Conservation (phyloP, 1,140 invertebrate species). For the Lysiphlebus fabarum region DNA sequence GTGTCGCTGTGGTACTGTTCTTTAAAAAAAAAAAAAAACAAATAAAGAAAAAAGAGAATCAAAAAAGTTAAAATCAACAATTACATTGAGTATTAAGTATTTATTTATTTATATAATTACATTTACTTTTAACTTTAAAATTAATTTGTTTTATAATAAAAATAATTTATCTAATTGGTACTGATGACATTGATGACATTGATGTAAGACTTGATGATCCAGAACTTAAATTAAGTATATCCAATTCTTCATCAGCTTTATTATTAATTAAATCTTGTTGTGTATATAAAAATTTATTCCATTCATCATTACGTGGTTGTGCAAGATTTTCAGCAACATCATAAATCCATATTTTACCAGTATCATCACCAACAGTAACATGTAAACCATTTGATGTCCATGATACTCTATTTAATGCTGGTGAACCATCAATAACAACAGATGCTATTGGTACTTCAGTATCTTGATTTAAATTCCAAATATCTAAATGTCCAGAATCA, state of each 20-base stretch:
- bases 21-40: no score
- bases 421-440: slow-evolving; percentile 75
- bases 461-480: slow-evolving; percentile 97
- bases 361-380: slow-evolving; percentile 90
- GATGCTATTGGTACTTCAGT: slow-evolving; percentile 92
- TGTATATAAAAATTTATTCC: slow-evolving; percentile 89
- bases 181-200: slow-evolving; percentile 45
- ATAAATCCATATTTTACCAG: slow-evolving; percentile 91
- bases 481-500: slow-evolving; percentile 85
- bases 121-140: no score
- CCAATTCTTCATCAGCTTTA: slow-evolving; percentile 77
- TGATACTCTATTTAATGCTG: slow-evolving; percentile 85
- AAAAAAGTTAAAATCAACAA: no score
- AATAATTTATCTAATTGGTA: slow-evolving; percentile 47
- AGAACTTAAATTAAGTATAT: slow-evolving; percentile 53
- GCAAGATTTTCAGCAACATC: slow-evolving; percentile 94
- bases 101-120: no score
- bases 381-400: slow-evolving; percentile 92
- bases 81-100: no score
- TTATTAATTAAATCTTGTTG: slow-evolving; percentile 92
- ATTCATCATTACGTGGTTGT: slow-evolving; percentile 88
- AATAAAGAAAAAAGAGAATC: no score
- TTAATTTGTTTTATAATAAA: no score
- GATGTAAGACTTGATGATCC: slow-evolving; percentile 49
- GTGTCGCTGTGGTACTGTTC: no score